Evolutionary conservation across 2,797 vertebrate genomes (phyloP).

Genomic region (Rhinichthys osculus): DNA sequence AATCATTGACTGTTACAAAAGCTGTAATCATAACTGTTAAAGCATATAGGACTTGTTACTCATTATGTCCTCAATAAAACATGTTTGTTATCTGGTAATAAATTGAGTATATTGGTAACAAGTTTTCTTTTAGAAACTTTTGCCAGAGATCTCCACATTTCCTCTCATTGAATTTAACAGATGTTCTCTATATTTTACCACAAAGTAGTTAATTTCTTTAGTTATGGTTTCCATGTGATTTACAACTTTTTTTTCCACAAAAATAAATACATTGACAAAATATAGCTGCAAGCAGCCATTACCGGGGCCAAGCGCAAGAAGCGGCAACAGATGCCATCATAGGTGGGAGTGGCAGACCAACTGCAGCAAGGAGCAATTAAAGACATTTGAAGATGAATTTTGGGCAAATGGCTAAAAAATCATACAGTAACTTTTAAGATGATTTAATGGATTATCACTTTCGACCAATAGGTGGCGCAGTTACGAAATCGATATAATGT

Average conservation of each 20-base stretch:
- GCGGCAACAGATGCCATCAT: too few relatives aligned
- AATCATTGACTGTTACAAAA: conserved; percentile 10
- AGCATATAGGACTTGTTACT: background rate
- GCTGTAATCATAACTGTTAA: background rate
- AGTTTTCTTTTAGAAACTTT: background rate
- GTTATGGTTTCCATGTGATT: too few relatives aligned
- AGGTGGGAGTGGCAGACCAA: too few relatives aligned
- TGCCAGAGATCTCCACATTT: background rate
- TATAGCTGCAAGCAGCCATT: too few relatives aligned
- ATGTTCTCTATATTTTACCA: background rate
- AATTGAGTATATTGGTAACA: background rate
- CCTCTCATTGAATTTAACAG: background rate
- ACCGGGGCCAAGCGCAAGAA: too few relatives aligned
- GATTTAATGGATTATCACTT: too few relatives aligned
- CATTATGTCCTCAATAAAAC: background rate
- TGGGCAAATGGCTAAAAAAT: too few relatives aligned
- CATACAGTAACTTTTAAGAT: too few relatives aligned
- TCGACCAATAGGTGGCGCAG: too few relatives aligned
- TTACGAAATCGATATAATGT: too few relatives aligned
- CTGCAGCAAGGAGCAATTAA: too few relatives aligned
- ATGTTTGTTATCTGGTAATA: background rate
- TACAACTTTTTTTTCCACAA: background rate
- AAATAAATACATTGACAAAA: background rate
- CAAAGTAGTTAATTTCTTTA: background rate
- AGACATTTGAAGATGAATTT: too few relatives aligned